These are phyloP conservation scores for Platysteira castanea DNA, from an alignment of 2,113 vertebrate species.

Conservation along the genomic window DNA sequence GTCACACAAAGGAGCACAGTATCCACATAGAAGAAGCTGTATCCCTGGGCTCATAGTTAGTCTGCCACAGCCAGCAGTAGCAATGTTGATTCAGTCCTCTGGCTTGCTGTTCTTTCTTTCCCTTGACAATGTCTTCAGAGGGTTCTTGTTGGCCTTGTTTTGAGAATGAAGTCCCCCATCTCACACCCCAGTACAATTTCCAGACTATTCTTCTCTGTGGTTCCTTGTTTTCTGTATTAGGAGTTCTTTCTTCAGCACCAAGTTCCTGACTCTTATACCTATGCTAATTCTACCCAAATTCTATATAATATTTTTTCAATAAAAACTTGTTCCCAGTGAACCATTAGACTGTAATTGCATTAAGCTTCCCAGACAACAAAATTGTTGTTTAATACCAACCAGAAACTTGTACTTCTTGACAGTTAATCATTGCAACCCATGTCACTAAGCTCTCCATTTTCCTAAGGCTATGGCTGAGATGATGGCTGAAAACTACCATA, in stretches of 20 bases:
- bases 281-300: not conserved
- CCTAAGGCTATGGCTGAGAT: constrained; percentile 93
- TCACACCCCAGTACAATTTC: not conserved
- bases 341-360: not conserved
- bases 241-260: not conserved
- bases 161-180: not conserved
- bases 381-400: not conserved
- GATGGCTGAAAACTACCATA: constrained; percentile 97
- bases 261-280: not conserved
- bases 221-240: not conserved
- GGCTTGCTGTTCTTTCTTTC: not conserved
- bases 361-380: not conserved
- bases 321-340: not conserved
- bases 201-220: not conserved
- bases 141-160: not conserved
- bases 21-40: not conserved
- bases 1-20: not conserved
- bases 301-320: not conserved
- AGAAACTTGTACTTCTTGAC: not conserved
- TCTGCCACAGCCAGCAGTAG: not conserved
- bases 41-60: not conserved
- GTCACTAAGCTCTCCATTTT: not conserved
- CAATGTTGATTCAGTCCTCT: not conserved
- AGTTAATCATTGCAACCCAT: not conserved
- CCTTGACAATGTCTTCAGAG: not conserved